Percentiles rank a stretch among this genome's conserved stretches.
Evolutionary conservation across 1,140 invertebrate genomes (phyloP).

Genomic region (Drosophila jambulina): DNA sequence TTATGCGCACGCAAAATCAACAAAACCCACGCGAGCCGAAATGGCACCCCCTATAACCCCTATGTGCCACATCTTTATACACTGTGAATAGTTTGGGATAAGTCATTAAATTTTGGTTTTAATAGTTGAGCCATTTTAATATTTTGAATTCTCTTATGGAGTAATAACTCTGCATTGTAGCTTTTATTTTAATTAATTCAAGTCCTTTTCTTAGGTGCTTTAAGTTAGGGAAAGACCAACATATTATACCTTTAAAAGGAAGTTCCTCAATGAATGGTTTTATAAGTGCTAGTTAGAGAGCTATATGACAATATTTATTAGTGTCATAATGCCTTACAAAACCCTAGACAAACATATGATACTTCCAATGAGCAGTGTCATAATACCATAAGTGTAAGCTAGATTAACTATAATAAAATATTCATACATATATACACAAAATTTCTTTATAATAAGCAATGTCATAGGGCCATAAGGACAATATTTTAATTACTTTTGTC

Average conservation of each 20-base stretch:
- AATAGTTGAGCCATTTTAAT: not conserved
- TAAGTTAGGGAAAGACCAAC: not conserved
- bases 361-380: not conserved
- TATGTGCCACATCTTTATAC: conserved; percentile 13
- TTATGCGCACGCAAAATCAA: conserved; percentile 66
- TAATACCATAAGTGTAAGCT: too few relatives aligned
- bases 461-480: too few relatives aligned
- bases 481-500: too few relatives aligned
- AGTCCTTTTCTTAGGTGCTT: not conserved
- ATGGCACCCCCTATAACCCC: conserved; percentile 19
- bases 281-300: too few relatives aligned
- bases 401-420: too few relatives aligned
- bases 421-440: too few relatives aligned
- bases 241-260: not conserved
- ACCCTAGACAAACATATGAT: not conserved
- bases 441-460: too few relatives aligned
- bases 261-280: not conserved
- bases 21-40: conserved; percentile 67
- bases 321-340: not conserved
- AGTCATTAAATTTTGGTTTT: too few relatives aligned
- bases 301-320: too few relatives aligned
- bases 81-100: conserved; percentile 1
- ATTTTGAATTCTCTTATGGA: not conserved
- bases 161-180: not conserved
- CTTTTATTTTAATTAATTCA: not conserved